Evolutionary conservation across 2,797 vertebrate genomes (phyloP), one percentile per base, ranked within the genome.

Genomic region (Centroberyx gerrardi): DNA sequence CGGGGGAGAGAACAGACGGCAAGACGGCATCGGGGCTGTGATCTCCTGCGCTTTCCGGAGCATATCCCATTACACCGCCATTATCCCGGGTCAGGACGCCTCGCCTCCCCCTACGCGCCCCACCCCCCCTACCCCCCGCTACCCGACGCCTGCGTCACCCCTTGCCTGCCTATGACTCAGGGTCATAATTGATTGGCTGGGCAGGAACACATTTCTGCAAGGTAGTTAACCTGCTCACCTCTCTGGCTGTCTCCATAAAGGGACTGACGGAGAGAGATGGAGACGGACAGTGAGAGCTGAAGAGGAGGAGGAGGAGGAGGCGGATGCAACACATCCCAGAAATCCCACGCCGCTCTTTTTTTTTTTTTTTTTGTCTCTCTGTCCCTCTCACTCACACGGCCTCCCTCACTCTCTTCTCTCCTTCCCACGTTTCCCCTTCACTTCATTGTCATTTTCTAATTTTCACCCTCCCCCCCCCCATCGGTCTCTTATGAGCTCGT

Each of bases 101-200:
- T 78, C 15, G 49, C 75, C 76, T 76, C 64, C 62, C 36, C 66
- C 62, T 53, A 49, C 22, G 78, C 28, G 38, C 46, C 61, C 40
- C 54, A 38, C 79, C 63, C 56, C 76, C n/a, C 31, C 33, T 10
- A 67, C 40, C 68, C 62, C 54, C 42, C 22, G 77, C 29, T 40
- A 10, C 80, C 63, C 56, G 75, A 29, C 0, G 2, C 64, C 51
- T 28, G 27, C 15, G 6, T 73, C 82, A 74, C 74, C 72, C 33
- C 58, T 52, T 62, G 46, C 67, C 61, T n/a, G n/a, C 27, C 68
- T 42, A 69, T 72, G 31, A 15, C 80, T 68, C 38, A 42, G 80
- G 84, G 90, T 86, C 82, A 75, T 38, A 59, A 80, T 63, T 72
- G 85, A 90, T 86, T 83, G 86, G 78, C 68, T 56, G 68, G 59